Evolutionary conservation across 2,888 invertebrate species (phyloP), one percentile per base, ranked within the genome.

Genomic region (Chymomyza procnemis): DNA sequence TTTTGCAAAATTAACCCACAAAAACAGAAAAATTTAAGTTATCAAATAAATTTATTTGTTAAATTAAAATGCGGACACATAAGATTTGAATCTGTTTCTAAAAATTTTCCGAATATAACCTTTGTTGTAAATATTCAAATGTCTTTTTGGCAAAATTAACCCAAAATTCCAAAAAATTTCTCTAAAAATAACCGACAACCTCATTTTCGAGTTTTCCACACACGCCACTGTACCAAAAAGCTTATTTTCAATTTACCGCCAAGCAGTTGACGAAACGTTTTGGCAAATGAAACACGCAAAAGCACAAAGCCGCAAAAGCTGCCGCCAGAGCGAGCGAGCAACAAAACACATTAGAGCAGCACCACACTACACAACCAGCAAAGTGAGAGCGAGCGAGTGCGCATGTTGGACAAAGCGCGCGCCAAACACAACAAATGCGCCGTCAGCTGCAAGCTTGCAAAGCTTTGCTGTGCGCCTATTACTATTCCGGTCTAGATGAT

Each of bases 401-500:
- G 19, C 56, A 26, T 6, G 30, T n/a, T 22, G 3, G 5, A 56
- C 22, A 30, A 30, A 14, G 34, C 56, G 56, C 56, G 56, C 18
- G 21, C 14, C 54, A 54, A 54, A 9, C 21, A 4, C 4, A 50
- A 18, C 19, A 54, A 54, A 21, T 30, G 56, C 56, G 56, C 56
- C 56, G n/a, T 14, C 56, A 56, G 30, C 50, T 26, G 14, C n/a
- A 30, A 18, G 61, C 68, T 60, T 67, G 60, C 72, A 78, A 30
- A 3, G n/a, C 18, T 26, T 16, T 67, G 67, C 85, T 90, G 90
- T 50, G 74, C 66, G 80, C 90, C 90, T 90, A 88, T 70, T 90
- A 87, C 80, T 84, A 88, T 89, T 89, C 89, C 90, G 90, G 90
- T 90, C 90, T 90, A 90, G 89, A 90, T 90, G 90, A 90, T 90